Conservation (phyloP, 2,888 invertebrate species). For the Himalopsyche japonica region DNA sequence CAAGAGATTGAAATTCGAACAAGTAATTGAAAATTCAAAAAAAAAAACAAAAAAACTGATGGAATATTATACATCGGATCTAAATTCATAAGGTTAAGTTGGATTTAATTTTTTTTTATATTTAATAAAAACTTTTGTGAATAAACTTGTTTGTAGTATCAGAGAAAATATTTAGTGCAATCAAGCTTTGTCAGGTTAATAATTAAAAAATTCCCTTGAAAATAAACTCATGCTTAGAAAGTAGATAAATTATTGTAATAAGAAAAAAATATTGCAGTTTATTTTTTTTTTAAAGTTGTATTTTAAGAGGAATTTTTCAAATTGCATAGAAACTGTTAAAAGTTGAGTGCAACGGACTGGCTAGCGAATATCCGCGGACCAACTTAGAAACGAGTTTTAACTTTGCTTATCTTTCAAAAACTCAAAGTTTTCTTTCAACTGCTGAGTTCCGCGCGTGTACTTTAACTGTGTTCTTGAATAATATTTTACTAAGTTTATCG, state of each 20-base stretch:
- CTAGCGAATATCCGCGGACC: slow-evolving; percentile 11
- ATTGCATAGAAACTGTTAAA: neutral
- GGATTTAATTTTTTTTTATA: too few relatives aligned
- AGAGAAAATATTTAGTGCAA: too few relatives aligned
- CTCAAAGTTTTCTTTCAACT: slow-evolving; percentile 26
- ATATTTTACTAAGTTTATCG: slow-evolving; percentile 35
- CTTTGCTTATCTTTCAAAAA: slow-evolving; percentile 30
- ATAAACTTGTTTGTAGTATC: too few relatives aligned
- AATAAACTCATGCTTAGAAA: too few relatives aligned
- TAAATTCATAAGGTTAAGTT: too few relatives aligned
- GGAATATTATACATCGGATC: too few relatives aligned
- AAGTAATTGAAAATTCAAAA: too few relatives aligned
- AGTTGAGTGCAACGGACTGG: slow-evolving; percentile 17
- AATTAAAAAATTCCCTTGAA: too few relatives aligned
- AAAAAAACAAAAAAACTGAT: too few relatives aligned
- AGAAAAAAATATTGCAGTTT: neutral
- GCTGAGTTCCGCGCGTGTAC: slow-evolving; percentile 18
- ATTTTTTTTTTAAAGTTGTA: neutral
- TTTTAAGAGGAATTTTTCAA: neutral
- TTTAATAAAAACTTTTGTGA: too few relatives aligned
- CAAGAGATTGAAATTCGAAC: too few relatives aligned
- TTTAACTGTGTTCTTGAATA: slow-evolving; percentile 27
- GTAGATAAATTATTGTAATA: neutral
- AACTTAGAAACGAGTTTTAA: slow-evolving; percentile 25
- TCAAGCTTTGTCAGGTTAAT: too few relatives aligned